Conservation (phyloP, 2,113 vertebrate species). For the Calypte anna region DNA sequence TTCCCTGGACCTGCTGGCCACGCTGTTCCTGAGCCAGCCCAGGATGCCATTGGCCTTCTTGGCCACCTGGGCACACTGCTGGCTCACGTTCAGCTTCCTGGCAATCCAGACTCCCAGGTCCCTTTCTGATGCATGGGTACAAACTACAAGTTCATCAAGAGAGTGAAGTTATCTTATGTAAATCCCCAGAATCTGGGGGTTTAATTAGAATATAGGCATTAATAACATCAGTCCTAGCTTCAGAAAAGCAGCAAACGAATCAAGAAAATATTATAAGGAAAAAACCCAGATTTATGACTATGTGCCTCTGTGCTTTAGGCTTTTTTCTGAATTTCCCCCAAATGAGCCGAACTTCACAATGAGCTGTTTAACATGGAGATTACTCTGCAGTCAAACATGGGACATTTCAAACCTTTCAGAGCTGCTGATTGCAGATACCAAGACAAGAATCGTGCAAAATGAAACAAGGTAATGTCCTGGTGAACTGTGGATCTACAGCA, state of each 20-base stretch:
- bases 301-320: neutral
- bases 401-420: constrained; percentile 27
- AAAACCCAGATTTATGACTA: neutral
- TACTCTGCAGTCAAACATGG: neutral
- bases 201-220: neutral
- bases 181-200: neutral
- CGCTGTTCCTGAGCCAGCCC: too few relatives aligned
- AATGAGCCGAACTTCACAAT: neutral
- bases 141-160: neutral
- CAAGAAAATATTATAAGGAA: neutral
- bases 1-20: too few relatives aligned
- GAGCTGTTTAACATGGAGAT: neutral
- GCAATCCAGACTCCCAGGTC: too few relatives aligned
- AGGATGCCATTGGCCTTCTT: too few relatives aligned
- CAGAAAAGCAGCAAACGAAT: neutral
- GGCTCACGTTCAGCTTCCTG: too few relatives aligned
- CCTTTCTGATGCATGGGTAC: accelerated
- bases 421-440: neutral
- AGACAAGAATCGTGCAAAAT: neutral
- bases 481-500: neutral
- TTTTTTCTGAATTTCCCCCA: neutral
- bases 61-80: too few relatives aligned
- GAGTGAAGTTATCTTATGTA: neutral
- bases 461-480: neutral
- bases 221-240: neutral